Conservation (phyloP, 2,888 invertebrate genomes). For the Fragum whitleyi region DNA sequence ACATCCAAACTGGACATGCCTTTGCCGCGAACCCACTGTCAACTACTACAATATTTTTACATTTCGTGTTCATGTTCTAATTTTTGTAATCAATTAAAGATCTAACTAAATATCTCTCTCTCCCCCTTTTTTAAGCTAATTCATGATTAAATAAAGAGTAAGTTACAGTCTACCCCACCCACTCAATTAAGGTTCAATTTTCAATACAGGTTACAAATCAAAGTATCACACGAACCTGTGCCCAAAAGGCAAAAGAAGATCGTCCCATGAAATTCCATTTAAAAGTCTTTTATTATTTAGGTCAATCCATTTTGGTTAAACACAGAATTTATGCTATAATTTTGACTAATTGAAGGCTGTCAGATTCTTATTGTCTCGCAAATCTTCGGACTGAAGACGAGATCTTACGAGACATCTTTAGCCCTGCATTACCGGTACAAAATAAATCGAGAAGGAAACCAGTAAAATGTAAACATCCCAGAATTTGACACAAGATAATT, state of each 20-base stretch:
- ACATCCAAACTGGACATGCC: too few relatives aligned
- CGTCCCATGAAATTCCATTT: conserved; percentile 28
- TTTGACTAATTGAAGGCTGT: conserved; percentile 30
- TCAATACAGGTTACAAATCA: background rate
- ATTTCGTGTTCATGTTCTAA: too few relatives aligned
- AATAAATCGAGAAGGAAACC: background rate
- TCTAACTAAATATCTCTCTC: too few relatives aligned
- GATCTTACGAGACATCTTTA: conserved; percentile 52
- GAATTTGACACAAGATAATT: conserved; percentile 46
- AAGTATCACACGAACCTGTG: conserved; percentile 29
- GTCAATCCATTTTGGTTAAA: background rate
- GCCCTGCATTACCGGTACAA: background rate
- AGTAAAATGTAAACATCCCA: conserved; percentile 31
- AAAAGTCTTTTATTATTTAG: background rate
- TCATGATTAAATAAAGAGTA: too few relatives aligned
- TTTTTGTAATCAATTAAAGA: too few relatives aligned
- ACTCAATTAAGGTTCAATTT: background rate
- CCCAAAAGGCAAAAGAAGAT: conserved; percentile 34
- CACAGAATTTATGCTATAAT: background rate
- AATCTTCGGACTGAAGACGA: background rate
- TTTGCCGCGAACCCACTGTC: too few relatives aligned
- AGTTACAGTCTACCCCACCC: conserved; percentile 59
- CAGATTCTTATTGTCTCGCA: conserved; percentile 40
- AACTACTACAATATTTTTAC: too few relatives aligned
- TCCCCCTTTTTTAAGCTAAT: too few relatives aligned